These are phyloP conservation scores for Oxyteleia sp. DNA, from an alignment of 2,888 invertebrate genomes.

Conservation along the genomic window DNA sequence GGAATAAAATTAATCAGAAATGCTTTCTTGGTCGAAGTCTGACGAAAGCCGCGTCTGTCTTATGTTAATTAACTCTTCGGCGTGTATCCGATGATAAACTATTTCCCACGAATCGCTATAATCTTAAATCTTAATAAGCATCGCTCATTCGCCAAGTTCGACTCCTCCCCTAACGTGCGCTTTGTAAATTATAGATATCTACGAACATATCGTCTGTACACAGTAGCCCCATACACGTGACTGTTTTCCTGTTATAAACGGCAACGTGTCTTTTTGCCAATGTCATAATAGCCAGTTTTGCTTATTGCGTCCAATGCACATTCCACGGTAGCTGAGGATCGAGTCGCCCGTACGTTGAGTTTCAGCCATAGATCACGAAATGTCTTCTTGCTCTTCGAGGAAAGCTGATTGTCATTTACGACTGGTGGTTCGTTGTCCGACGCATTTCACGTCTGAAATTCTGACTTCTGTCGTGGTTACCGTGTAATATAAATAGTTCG, in stretches of 20 bases:
- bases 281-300: slow-evolving; percentile 84
- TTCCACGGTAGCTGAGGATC: slow-evolving; percentile 81
- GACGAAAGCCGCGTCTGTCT: slow-evolving; percentile 28
- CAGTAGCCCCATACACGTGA: slow-evolving; percentile 72
- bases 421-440: slow-evolving; percentile 73
- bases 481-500: slow-evolving; percentile 8
- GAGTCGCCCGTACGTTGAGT: slow-evolving; percentile 67
- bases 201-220: slow-evolving; percentile 52
- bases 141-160: no score
- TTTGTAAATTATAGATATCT: slow-evolving; percentile 77
- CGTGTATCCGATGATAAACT: slow-evolving; percentile 73
- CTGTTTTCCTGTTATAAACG: slow-evolving; percentile 52
- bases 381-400: slow-evolving; percentile 70
- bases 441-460: slow-evolving; percentile 21
- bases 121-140: slow-evolving; percentile 82
- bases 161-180: slow-evolving; percentile 74
- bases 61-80: slow-evolving; percentile 45
- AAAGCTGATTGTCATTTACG: slow-evolving; percentile 82
- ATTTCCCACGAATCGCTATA: slow-evolving; percentile 79
- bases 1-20: slow-evolving; percentile 24
- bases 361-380: slow-evolving; percentile 81
- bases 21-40: slow-evolving; percentile 13
- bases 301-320: slow-evolving; percentile 81
- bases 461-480: slow-evolving; percentile 26
- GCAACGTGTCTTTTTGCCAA: slow-evolving; percentile 77